Evolutionary conservation across 2,113 vertebrate genomes (phyloP), one percentile per base, ranked within the genome.

Genomic region (Cercopithecus mona): DNA sequence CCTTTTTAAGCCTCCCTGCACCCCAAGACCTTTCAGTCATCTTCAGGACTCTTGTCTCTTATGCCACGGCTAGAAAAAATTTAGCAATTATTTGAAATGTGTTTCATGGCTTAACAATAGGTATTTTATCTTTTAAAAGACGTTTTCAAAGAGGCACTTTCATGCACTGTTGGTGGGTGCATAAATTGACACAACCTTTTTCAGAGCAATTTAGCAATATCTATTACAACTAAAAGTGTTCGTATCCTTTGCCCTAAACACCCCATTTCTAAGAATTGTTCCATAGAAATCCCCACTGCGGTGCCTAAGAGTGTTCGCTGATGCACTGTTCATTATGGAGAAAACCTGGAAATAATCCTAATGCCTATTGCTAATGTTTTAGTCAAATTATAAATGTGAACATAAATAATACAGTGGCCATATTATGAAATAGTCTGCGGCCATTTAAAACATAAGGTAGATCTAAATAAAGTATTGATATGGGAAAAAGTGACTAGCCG

Each of bases 101-200:
- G 76, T 95, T 97, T 98, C 96, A 90, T 52, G 86, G 72, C 84
- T 97, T 97, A 95, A 97, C 97, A 97, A 97, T 92, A 96, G 94
- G 87, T 90, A 90, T 97, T 97, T 97, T 94, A 95, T 96, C 92
- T 96, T 96, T 96, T 61, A 87, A 96, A 98, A 97, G 97, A 64
- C 82, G 90, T 95, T 97, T 96, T 95, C 96, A 96, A 85, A 95
- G 92, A 97, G 93, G 95, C 40, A 82, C 92, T 96, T 96, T 88
- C 92, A 79, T 16, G 73, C 88, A 14, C 93, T 85, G 97, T 43
- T 96, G 95, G 96, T 88, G 95, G 95, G 88, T 76, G 85, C 96
- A 91, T 88, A 97, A 98, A 96, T 75, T 88, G 94, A 93, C 86
- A 94, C 79, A 93, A 93, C 89, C 93, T 97, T 97, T 85, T 70